Conservation (phyloP, 92 coral and sea anemone genomes). For the Anthopleura xanthogrammica region DNA sequence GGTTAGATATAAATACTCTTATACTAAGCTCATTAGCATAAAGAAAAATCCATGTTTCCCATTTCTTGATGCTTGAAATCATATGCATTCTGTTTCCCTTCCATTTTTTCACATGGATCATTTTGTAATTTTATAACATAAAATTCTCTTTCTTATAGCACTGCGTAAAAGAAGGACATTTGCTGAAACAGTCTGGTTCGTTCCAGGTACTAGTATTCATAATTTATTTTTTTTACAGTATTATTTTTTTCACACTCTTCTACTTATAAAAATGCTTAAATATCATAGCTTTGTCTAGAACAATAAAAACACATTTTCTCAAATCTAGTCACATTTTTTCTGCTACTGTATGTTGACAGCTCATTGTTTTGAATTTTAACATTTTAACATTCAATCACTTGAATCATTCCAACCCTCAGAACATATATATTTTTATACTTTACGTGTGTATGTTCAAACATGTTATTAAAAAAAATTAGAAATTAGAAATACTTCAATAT, state of each 20-base stretch:
- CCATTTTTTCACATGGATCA: neutral
- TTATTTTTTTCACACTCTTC: neutral
- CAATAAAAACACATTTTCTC: neutral
- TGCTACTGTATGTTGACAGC: neutral
- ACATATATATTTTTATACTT: neutral
- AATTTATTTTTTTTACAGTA: neutral
- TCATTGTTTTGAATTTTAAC: neutral
- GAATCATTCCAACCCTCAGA: neutral
- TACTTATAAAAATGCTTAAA: neutral
- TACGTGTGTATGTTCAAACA: neutral
- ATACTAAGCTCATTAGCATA: conserved; percentile 18
- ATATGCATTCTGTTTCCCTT: neutral
- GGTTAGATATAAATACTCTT: conserved; percentile 14
- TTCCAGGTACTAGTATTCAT: conserved; percentile 72
- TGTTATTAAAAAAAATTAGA: no score
- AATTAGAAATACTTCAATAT: no score
- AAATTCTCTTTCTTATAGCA: conserved; percentile 52
- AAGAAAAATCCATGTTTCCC: neutral
- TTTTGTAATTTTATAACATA: neutral
- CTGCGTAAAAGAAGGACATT: conserved; percentile 89
- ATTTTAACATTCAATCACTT: neutral
- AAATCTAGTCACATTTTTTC: conserved; percentile 2
- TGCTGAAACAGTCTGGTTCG: conserved; percentile 92
- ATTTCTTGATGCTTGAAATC: neutral
- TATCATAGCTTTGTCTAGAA: neutral